A percentile compares a stretch with the other conserved stretches of the same genome.
Evolutionary conservation across 2,797 vertebrate species (phyloP).

Genomic region (Parambassis ranga): DNA sequence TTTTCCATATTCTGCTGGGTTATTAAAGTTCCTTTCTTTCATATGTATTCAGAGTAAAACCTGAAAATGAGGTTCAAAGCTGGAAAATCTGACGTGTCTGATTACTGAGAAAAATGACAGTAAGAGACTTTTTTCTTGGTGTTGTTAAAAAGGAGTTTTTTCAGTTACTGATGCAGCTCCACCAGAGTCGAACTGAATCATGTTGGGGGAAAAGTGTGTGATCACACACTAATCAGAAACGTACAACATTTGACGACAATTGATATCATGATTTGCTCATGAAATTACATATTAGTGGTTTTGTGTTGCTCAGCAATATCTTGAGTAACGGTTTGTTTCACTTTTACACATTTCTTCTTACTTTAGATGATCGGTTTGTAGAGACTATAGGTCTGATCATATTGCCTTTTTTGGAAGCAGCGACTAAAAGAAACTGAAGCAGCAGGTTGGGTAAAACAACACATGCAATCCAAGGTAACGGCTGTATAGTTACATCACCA

Average conservation of each 20-base stretch:
- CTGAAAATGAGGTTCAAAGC: too few relatives aligned
- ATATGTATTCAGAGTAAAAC: neutral
- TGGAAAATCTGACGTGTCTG: too few relatives aligned
- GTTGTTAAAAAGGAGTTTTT: too few relatives aligned
- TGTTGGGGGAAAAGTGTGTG: too few relatives aligned
- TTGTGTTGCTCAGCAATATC: too few relatives aligned
- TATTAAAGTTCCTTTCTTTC: neutral
- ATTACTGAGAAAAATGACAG: too few relatives aligned
- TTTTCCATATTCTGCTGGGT: neutral
- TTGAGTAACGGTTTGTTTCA: neutral
- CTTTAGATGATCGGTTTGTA: neutral
- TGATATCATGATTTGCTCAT: too few relatives aligned
- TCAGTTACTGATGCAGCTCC: too few relatives aligned
- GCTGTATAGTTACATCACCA: conserved; percentile 8
- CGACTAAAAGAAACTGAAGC: neutral
- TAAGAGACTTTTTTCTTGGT: too few relatives aligned
- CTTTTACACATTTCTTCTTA: neutral
- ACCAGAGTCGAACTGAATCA: too few relatives aligned
- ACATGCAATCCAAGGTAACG: neutral
- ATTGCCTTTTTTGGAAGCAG: neutral
- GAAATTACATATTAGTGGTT: too few relatives aligned
- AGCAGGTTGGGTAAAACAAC: conserved; percentile 7
- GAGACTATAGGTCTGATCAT: neutral
- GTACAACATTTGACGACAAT: neutral
- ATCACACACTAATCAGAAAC: neutral